Percentiles rank a stretch among this genome's conserved stretches.
phyloP scores from a whole-genome alignment of 1,140 invertebrate species.

The Diorhabda elongata region DNA sequence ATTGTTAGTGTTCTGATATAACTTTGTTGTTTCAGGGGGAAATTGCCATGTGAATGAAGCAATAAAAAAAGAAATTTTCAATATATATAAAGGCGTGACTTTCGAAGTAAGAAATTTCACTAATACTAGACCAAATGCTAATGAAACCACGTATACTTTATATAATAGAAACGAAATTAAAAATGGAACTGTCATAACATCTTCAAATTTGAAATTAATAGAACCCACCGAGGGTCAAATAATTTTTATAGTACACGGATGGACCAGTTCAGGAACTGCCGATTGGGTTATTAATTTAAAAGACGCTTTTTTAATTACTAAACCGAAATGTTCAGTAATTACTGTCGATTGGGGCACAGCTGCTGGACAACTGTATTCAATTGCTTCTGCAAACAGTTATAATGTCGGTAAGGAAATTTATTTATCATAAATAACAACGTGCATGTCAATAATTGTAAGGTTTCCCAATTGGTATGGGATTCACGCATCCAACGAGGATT shows the following conservation, averaged over 20 bases:
- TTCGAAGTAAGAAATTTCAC: background rate
- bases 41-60: background rate
- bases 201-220: constrained; percentile 25
- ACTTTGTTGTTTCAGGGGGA: background rate
- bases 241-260: constrained; percentile 54
- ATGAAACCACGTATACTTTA: background rate
- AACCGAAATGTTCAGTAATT: constrained; percentile 59
- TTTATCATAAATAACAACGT: too few species aligned
- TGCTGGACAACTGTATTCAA: constrained; percentile 48
- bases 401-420: constrained; percentile 37
- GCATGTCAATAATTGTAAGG: too few species aligned
- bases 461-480: too few species aligned
- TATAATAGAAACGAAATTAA: background rate
- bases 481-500: too few species aligned
- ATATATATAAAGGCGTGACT: constrained; percentile 11
- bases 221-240: constrained; percentile 23
- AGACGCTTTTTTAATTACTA: constrained; percentile 51
- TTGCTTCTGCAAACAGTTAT: constrained; percentile 40
- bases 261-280: constrained; percentile 46
- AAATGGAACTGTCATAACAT: constrained; percentile 10
- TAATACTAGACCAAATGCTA: background rate
- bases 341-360: constrained; percentile 60
- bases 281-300: constrained; percentile 47
- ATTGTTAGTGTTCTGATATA: too few species aligned
- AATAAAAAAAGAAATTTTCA: constrained; percentile 22